Evolutionary conservation across 2,113 vertebrate genomes (phyloP).

Genomic region (Drymodes brunneopygia): DNA sequence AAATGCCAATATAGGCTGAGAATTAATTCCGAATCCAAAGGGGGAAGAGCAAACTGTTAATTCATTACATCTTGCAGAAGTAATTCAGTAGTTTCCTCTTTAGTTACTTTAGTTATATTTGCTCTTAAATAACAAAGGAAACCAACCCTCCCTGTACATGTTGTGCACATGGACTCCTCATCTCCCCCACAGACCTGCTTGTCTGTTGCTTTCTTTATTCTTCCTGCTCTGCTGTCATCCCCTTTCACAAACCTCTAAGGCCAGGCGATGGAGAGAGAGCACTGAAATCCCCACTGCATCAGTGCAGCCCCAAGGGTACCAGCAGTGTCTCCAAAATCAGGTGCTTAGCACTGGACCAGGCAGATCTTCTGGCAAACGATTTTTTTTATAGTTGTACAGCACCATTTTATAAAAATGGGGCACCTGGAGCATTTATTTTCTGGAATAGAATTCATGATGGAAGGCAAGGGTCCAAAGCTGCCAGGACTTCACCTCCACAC

Average conservation of each 20-base stretch:
- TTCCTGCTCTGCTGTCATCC: not conserved
- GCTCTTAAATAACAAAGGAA: not conserved
- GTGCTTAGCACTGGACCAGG: not conserved
- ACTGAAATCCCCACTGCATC: not conserved
- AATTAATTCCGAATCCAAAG: slow-evolving; percentile 24
- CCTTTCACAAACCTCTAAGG: not conserved
- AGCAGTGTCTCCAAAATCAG: not conserved
- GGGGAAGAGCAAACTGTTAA: not conserved
- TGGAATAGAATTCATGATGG: not conserved
- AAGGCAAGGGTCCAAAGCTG: not conserved
- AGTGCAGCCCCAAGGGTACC: too few species aligned
- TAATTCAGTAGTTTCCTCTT: not conserved
- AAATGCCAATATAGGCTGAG: not conserved
- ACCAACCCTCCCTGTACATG: not conserved
- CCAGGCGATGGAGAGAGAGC: not conserved
- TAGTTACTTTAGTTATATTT: not conserved
- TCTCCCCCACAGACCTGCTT: not conserved
- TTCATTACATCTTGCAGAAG: not conserved
- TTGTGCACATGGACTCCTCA: not conserved
- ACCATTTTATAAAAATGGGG: not conserved
- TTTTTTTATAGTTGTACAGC: not conserved
- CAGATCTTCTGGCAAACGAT: not conserved
- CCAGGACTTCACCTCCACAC: not conserved
- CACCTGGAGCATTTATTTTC: not conserved
- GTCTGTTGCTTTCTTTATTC: not conserved